These are phyloP conservation scores for Habropoda laboriosa DNA, from an alignment of 1,140 invertebrate genomes.

Conservation along the genomic window DNA sequence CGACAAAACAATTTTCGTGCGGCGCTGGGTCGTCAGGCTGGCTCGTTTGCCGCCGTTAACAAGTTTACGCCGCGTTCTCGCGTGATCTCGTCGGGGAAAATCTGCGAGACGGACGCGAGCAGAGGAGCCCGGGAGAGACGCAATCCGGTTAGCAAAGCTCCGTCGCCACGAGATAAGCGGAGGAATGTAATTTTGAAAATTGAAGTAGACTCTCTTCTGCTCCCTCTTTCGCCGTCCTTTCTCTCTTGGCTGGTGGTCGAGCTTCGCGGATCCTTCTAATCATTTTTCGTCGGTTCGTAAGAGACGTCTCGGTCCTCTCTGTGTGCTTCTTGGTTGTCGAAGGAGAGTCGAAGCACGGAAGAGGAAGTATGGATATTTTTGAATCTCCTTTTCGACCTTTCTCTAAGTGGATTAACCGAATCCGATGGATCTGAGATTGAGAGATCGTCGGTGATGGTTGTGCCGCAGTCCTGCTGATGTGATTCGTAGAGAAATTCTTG, in stretches of 20 bases:
- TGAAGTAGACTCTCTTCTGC: slow-evolving; percentile 31
- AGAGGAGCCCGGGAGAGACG: slow-evolving; percentile 1
- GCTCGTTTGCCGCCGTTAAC: slow-evolving; percentile 41
- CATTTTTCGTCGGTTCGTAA: neutral
- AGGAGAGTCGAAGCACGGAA: neutral
- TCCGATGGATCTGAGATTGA: no score
- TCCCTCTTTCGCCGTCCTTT: no score
- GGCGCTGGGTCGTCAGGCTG: neutral
- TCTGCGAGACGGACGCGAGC: slow-evolving; percentile 24
- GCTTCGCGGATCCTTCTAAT: neutral
- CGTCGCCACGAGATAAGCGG: slow-evolving; percentile 46
- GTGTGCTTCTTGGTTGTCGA: neutral
- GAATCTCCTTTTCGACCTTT: no score
- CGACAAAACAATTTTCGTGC: slow-evolving; percentile 20
- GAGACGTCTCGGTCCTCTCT: neutral
- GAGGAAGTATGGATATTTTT: no score
- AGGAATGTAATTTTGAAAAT: slow-evolving; percentile 54
- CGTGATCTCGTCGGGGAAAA: slow-evolving; percentile 29
- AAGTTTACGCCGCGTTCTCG: slow-evolving; percentile 34
- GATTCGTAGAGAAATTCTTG: no score
- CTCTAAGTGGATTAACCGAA: no score
- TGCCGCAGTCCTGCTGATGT: no score
- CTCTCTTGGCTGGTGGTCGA: neutral
- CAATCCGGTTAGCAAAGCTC: slow-evolving; percentile 35
- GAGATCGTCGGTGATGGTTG: no score